Conservation (phyloP, 2,113 vertebrate species). For the Ameiurus melas region DNA sequence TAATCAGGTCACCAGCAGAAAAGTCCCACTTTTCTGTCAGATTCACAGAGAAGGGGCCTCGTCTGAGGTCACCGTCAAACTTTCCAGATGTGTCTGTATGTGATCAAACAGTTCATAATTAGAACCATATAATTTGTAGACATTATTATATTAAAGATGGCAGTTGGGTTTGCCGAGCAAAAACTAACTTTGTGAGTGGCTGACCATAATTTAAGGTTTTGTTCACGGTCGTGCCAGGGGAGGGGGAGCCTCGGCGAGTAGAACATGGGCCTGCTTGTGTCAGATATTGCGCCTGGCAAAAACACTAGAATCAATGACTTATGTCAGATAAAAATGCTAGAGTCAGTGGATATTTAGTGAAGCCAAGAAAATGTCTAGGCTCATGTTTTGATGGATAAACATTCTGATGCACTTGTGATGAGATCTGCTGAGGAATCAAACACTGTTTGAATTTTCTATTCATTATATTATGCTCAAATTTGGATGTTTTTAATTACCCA, state of each 20-base stretch:
- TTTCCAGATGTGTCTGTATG: constrained; percentile 67
- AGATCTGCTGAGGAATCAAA: too few species aligned
- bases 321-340: neutral
- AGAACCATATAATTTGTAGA: constrained; percentile 74
- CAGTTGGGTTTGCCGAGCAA: constrained; percentile 74
- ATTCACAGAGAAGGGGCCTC: constrained; percentile 40
- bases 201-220: constrained; percentile 77
- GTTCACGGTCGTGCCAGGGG: constrained; percentile 56
- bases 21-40: constrained; percentile 37
- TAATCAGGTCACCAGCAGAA: constrained; percentile 63
- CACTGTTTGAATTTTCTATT: neutral
- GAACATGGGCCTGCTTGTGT: constrained; percentile 42
- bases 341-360: neutral
- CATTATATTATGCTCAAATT: neutral
- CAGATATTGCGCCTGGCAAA: constrained; percentile 1
- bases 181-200: constrained; percentile 75
- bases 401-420: neutral
- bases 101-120: constrained; percentile 75
- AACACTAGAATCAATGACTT: neutral
- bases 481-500: neutral
- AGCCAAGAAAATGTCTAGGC: neutral
- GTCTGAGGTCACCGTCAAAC: constrained; percentile 62
- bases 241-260: constrained; percentile 42
- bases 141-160: constrained; percentile 77
- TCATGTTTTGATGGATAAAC: neutral